phyloP scores from a whole-genome alignment of 2,888 invertebrate genomes.

The Lepetodrilus schrolli region DNA sequence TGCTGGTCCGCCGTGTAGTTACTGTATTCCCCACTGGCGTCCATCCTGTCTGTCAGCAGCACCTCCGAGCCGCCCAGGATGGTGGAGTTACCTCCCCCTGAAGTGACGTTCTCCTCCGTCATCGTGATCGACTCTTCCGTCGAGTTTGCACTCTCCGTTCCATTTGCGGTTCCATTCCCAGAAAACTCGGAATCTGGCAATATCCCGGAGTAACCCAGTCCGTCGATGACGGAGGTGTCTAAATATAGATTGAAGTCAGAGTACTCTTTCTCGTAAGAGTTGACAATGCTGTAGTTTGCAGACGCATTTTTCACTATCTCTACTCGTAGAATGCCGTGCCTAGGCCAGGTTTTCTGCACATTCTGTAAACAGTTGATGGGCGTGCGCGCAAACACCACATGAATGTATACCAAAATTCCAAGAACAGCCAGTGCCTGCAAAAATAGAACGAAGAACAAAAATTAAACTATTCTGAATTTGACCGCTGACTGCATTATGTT shows the following conservation, averaged over 20 bases:
- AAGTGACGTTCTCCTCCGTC: conserved; percentile 1
- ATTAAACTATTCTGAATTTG: too few relatives aligned
- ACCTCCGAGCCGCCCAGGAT: not conserved
- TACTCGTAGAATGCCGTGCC: conserved; percentile 93
- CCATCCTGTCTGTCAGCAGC: conserved; percentile 1
- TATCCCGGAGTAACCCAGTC: conserved; percentile 35
- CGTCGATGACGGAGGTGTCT: conserved; percentile 44
- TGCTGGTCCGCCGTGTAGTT: conserved; percentile 1
- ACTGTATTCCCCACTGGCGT: not conserved
- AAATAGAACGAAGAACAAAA: conserved; percentile 27
- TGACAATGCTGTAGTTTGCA: conserved; percentile 85
- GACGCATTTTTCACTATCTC: conserved; percentile 81
- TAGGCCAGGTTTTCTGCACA: conserved; percentile 89
- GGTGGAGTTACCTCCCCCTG: not conserved
- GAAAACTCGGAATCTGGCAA: conserved; percentile 1
- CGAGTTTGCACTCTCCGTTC: not conserved
- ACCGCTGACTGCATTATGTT: too few relatives aligned
- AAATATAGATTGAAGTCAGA: conserved; percentile 61
- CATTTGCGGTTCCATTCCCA: conserved; percentile 14
- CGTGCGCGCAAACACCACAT: conserved; percentile 92
- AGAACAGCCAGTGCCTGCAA: conserved; percentile 86
- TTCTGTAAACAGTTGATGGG: conserved; percentile 94
- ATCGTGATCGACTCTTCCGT: not conserved
- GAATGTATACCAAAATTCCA: conserved; percentile 94
- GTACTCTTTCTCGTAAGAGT: conserved; percentile 84